These are phyloP conservation scores for Theropithecus gelada DNA, from an alignment of 2,113 vertebrate species.

Conservation along the genomic window DNA sequence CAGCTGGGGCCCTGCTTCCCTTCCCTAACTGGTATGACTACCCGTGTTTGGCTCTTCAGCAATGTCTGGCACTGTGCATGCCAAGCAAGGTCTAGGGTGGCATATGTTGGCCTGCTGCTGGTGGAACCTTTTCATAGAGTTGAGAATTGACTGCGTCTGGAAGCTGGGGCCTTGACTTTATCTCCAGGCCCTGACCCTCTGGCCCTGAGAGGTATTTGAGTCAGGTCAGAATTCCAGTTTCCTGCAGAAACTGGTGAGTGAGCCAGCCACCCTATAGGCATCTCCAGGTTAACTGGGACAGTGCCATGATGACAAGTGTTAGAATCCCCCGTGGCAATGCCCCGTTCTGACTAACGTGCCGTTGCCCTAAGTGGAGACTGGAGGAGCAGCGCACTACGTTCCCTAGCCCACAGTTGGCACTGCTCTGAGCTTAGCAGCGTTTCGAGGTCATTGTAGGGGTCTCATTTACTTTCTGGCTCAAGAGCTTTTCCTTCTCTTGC, in stretches of 20 bases:
- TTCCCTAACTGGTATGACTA: background rate
- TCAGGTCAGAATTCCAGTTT: background rate
- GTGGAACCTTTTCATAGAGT: background rate
- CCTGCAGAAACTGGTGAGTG: background rate
- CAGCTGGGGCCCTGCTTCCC: background rate
- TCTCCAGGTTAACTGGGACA: background rate
- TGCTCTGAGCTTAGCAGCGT: background rate
- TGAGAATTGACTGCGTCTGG: background rate
- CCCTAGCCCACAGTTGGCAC: background rate
- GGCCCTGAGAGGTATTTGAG: background rate
- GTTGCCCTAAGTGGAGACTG: background rate
- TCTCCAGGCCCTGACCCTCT: background rate
- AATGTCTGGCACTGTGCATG: background rate
- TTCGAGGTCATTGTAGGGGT: background rate
- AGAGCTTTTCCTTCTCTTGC: background rate
- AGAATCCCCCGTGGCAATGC: background rate
- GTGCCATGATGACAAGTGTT: background rate
- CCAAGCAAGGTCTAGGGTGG: background rate
- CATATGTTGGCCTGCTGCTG: background rate
- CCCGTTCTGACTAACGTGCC: background rate
- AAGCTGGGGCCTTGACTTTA: background rate
- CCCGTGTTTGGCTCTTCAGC: background rate
- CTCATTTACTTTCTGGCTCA: background rate
- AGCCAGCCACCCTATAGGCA: background rate
- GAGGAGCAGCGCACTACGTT: background rate